A percentile compares a stretch with the other conserved stretches of the same genome.
These are phyloP conservation scores for Chymomyza procnemis DNA, from an alignment of 2,888 invertebrate species.

Conservation along the genomic window DNA sequence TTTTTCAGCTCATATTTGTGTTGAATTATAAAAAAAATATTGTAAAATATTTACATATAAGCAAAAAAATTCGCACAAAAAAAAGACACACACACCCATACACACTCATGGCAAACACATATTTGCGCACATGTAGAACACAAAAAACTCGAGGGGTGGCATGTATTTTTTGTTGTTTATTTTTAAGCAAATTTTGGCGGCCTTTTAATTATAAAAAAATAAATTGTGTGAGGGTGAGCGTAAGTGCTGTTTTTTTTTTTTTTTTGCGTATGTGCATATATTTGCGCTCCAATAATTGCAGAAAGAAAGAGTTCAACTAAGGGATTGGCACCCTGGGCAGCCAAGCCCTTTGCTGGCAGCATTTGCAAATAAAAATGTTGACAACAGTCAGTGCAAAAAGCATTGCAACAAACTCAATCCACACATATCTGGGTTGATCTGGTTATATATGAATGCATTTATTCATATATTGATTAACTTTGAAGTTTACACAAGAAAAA, in stretches of 20 bases:
- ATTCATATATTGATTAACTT: background rate
- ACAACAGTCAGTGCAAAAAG: conserved; percentile 30
- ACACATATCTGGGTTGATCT: background rate
- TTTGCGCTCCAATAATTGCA: conserved; percentile 60
- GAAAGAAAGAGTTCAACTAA: conserved; percentile 49
- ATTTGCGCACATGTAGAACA: background rate
- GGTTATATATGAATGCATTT: background rate
- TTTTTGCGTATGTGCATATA: conserved; percentile 10
- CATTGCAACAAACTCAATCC: conserved; percentile 2
- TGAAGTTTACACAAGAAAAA: background rate
- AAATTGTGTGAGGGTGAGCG: conserved; percentile 21
- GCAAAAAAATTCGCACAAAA: conserved; percentile 36
- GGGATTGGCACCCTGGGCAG: background rate
- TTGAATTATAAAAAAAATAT: conserved; percentile 45
- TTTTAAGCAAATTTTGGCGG: conserved; percentile 39
- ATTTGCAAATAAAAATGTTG: conserved; percentile 49
- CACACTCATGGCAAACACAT: background rate
- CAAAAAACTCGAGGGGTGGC: conserved; percentile 33
- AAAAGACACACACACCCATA: too few species aligned
- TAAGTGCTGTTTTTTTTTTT: conserved; percentile 4
- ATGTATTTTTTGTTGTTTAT: conserved; percentile 20
- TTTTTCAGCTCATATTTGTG: conserved; percentile 36
- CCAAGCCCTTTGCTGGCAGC: background rate
- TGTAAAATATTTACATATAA: conserved; percentile 56
- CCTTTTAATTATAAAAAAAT: conserved; percentile 49